Base-by-base conservation (phyloP, 1,140 invertebrate species). In the Druon quercuslanigerum region DNA sequence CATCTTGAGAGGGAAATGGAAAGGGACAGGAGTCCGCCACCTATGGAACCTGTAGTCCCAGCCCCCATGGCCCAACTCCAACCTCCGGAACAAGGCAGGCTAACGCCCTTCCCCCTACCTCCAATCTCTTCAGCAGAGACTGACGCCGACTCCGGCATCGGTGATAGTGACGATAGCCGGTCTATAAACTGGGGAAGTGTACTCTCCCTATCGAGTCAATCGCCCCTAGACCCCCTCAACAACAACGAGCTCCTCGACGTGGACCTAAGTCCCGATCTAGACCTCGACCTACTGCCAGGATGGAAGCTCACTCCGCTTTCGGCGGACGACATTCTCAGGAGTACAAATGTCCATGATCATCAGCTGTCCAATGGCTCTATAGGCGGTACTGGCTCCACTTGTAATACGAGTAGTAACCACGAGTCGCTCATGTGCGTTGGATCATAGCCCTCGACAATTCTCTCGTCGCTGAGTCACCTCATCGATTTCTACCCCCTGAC, bases 111-210 rank as follows among this genome's bases (percentile, higher is more conserved):
- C 82, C 94, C 93, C 33, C 86, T 89, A 81, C 84, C 82, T 81
- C 92, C 76, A 84, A 92, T 51, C 85, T 92, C 86, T 83, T 92
- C 81, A 88, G 91, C 73, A 88, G 93, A 88, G 87, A 92, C 93
- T 75, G 94, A 94, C 89, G 94, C 92, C 14, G 95, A 96, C 88
- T 95, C 95, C 1, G 94, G 95, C 72, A 95, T 96, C 88, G 95
- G 95, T 83, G 95, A 96, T 86, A 95, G 95, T 83, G 95, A 96
- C 87, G 93, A 93, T 56, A 93, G 92, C 19, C 93, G 95, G 71
- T 94, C 95, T 78, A 97, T 97, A 87, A 97, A 97, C 90, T 97
- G 97, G 96, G 96, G 96, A 84, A 97, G 96, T 50, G 96, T 97
- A 81, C 93, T 98, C 52, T 97, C 95, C 84, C 92, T 97, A 16